Percentiles rank a stretch among this genome's conserved stretches.
Evolutionary conservation across 2,888 invertebrate genomes (phyloP).

Genomic region (Diloba caeruleocephala): DNA sequence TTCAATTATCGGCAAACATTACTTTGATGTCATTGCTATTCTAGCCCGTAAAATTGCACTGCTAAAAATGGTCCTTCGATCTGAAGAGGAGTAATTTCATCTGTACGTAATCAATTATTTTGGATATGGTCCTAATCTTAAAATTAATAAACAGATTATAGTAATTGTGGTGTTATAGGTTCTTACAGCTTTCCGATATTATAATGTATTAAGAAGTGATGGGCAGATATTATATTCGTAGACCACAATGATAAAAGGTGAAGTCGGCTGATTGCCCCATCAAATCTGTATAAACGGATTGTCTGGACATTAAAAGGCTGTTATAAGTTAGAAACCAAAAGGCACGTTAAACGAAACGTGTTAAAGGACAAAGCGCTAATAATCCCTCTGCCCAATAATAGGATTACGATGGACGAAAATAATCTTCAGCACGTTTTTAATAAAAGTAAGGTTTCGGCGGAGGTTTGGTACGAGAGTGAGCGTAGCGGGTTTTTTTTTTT

Average conservation of each 20-base stretch:
- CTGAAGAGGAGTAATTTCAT: no score
- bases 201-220: not conserved
- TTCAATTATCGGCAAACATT: not conserved
- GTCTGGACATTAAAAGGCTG: conserved; percentile 5
- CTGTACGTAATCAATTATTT: no score
- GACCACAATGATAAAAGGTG: conserved; percentile 1
- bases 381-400: conserved; percentile 32
- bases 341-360: conserved; percentile 39
- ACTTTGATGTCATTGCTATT: no score
- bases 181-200: no score
- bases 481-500: not conserved
- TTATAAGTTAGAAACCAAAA: conserved; percentile 40
- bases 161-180: no score
- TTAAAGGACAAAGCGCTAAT: conserved; percentile 44
- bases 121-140: no score
- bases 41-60: no score
- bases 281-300: conserved; percentile 20
- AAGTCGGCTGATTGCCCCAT: not conserved
- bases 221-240: not conserved
- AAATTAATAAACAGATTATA: no score
- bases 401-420: conserved; percentile 46
- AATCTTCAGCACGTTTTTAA: conserved; percentile 39
- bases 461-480: conserved; percentile 3
- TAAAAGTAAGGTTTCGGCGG: conserved; percentile 54
- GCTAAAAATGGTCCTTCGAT: no score